A percentile compares a stretch with the other conserved stretches of the same genome.
These are phyloP conservation scores for Pegea sp. DNA, from an alignment of 23 tunicate genomes.

Conservation along the genomic window DNA sequence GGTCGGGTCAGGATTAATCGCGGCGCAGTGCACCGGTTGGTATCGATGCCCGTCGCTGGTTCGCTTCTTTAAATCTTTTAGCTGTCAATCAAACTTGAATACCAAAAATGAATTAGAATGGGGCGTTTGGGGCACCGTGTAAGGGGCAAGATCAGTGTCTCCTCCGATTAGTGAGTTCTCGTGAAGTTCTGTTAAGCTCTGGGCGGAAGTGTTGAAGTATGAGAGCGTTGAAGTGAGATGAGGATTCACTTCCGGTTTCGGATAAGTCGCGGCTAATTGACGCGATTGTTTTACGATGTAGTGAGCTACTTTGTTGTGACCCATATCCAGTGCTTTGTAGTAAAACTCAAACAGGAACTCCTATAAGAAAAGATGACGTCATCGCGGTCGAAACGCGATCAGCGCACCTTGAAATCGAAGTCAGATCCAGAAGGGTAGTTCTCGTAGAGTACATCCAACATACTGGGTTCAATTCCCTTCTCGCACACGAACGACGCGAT, in stretches of 20 bases:
- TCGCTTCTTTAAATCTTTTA: constrained; percentile 65
- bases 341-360: constrained; percentile 63
- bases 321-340: constrained; percentile 77
- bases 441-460: constrained; percentile 39
- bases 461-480: constrained; percentile 48
- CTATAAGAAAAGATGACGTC: constrained; percentile 11
- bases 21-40: constrained; percentile 75
- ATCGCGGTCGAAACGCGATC: background rate
- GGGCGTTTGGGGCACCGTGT: constrained; percentile 9
- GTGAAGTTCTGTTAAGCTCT: constrained; percentile 61
- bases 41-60: constrained; percentile 32
- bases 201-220: constrained; percentile 5
- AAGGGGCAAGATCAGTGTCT: constrained; percentile 24
- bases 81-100: constrained; percentile 4
- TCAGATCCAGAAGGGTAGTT: constrained; percentile 68
- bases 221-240: constrained; percentile 4
- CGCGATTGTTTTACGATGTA: too few species aligned
- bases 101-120: background rate
- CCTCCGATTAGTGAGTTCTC: constrained; percentile 36
- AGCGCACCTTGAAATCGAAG: constrained; percentile 71
- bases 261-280: constrained; percentile 4
- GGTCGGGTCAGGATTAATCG: constrained; percentile 54
- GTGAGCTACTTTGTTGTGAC: constrained; percentile 67
- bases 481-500: constrained; percentile 75
- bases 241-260: constrained; percentile 3